A percentile compares a stretch with the other conserved stretches of the same genome.
Conservation (phyloP, 2,113 vertebrate genomes). For the Oreocharis arfaki region DNA sequence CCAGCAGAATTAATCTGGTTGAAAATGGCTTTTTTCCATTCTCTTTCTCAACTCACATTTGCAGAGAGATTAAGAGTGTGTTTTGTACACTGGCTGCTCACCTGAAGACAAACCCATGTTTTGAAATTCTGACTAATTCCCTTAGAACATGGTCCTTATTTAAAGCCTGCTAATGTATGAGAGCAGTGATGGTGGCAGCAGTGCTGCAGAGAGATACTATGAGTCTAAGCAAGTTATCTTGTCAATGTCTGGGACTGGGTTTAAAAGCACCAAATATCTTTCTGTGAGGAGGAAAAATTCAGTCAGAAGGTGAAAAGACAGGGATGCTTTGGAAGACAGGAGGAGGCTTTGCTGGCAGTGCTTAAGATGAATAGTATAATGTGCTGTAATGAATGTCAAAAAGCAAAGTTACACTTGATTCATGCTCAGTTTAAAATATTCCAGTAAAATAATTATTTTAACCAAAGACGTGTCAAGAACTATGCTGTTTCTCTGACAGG, state of each 20-base stretch:
- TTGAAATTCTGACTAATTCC: background rate
- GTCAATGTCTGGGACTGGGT: background rate
- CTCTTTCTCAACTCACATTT: background rate
- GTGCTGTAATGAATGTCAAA: background rate
- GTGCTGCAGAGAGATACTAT: background rate
- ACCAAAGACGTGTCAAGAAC: background rate
- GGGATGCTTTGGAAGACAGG: background rate
- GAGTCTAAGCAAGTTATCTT: background rate
- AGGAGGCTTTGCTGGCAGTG: background rate
- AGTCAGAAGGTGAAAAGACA: background rate
- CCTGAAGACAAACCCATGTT: background rate
- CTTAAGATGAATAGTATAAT: background rate
- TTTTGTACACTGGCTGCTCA: background rate
- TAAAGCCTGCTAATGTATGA: background rate
- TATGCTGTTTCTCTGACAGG: background rate
- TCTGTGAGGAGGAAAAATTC: background rate
- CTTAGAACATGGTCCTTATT: background rate
- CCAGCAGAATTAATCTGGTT: background rate
- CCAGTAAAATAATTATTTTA: background rate
- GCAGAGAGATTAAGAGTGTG: background rate
- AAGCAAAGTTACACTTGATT: background rate
- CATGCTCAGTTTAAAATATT: background rate
- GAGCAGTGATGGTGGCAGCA: background rate
- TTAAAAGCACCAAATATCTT: background rate
- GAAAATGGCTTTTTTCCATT: background rate